Evolutionary conservation across 1,140 invertebrate species (phyloP).

Genomic region (Tribolium madens): DNA sequence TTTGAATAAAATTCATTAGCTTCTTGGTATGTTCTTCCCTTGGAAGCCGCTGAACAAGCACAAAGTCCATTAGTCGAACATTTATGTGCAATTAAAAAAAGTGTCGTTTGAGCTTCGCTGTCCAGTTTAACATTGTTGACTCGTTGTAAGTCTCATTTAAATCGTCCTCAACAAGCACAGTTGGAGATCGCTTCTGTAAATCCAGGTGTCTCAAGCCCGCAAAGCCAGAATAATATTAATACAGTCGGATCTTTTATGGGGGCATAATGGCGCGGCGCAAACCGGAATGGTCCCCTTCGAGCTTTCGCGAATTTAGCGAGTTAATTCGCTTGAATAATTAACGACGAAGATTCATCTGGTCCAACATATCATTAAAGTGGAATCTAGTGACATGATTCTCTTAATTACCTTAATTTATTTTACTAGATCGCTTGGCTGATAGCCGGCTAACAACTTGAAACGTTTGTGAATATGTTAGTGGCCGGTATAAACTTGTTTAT

Average conservation of each 20-base stretch:
- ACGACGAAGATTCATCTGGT: conserved; percentile 60
- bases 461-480: conserved; percentile 57
- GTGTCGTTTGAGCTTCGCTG: conserved; percentile 7
- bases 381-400: conserved; percentile 65
- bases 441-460: conserved; percentile 53
- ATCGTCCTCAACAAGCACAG: neutral
- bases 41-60: neutral
- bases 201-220: conserved; percentile 12
- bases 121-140: neutral
- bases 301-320: conserved; percentile 38
- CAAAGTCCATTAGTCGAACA: conserved; percentile 25
- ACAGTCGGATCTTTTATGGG: conserved; percentile 8
- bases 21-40: neutral
- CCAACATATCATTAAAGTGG: conserved; percentile 63
- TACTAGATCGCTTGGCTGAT: conserved; percentile 58
- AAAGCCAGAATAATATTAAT: conserved; percentile 14
- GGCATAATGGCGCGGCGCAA: neutral
- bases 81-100: conserved; percentile 32
- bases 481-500: conserved; percentile 57
- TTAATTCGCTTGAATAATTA: conserved; percentile 55
- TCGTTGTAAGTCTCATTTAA: conserved; percentile 12
- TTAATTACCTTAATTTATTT: conserved; percentile 65
- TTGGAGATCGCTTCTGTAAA: conserved; percentile 21
- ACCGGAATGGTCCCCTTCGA: conserved; percentile 14
- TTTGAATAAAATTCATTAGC: conserved; percentile 1